Evolutionary conservation across 2,888 invertebrate species (phyloP), one percentile per base, ranked within the genome.

Genomic region (Orthonychiurus folsomi): DNA sequence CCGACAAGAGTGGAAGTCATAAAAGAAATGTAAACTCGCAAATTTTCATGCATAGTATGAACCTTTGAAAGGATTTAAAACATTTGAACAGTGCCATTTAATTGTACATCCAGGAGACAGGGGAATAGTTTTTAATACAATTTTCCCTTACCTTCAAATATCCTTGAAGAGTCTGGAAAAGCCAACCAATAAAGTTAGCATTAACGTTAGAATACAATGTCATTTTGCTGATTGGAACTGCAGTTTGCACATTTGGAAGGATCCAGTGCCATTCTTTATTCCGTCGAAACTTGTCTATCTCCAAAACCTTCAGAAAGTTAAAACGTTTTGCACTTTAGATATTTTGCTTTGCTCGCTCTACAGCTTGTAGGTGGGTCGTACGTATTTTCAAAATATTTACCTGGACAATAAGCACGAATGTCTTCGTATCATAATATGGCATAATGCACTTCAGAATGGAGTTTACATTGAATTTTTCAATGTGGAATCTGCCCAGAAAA

Each of bases 361-460:
- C n/a, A n/a, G n/a, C n/a, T n/a, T n/a, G n/a, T n/a, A n/a, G n/a
- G n/a, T n/a, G n/a, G 24, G 26, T 26, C 56, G 5, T 5, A 24
- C 21, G 9, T 55, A 55, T 23, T 21, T 23, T 20, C 3, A n/a
- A n/a, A n/a, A 52, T 3, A 18, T 5, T 20, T 3, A 52, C 79
- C 76, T 93, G 90, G 1, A 96, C 76, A 57, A 91, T 79, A 62
- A 84, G 75, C 0, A 89, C 85, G 79, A 96, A 99, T 66, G 90
- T 86, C 69, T 88, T 87, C 0, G 93, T 91, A 74, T 93, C 91
- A 77, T 96, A 93, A 76, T 93, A 96, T 0, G 97, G 96, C 61
- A 99, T 77, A 61, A 91, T 87, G 9, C 91, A 80, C 65, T 86
- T 81, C 73, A 97, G 80, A 50, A 96, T 80, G 0, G 86, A 85